phyloP scores from a whole-genome alignment of 2,888 invertebrate species.

The Microctonus aethiopoides region DNA sequence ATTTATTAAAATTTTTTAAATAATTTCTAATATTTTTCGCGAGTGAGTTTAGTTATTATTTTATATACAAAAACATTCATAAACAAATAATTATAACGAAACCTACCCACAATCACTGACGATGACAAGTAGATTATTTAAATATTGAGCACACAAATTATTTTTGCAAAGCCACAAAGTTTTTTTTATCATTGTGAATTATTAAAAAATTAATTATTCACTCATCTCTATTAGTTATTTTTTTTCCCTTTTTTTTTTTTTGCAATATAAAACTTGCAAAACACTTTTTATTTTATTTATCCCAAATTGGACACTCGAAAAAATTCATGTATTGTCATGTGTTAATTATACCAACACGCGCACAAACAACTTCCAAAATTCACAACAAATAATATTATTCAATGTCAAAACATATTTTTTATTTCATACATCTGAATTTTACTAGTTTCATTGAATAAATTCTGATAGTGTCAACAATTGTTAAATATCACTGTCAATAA shows the following conservation, averaged over 20 bases:
- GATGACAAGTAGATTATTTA: background rate
- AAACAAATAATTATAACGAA: background rate
- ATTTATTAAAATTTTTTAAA: background rate
- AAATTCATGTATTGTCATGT: background rate
- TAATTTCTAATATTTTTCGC: background rate
- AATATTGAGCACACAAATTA: background rate
- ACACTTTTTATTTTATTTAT: background rate
- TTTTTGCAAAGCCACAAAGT: background rate
- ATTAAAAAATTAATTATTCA: background rate
- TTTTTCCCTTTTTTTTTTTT: background rate
- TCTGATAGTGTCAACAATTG: background rate
- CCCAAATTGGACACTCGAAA: background rate
- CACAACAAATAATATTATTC: background rate
- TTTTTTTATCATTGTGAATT: background rate
- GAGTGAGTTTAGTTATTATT: background rate
- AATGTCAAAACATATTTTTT: background rate
- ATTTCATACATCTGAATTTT: background rate
- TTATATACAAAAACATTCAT: background rate
- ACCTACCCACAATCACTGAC: background rate
- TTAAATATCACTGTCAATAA: background rate
- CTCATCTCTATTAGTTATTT: background rate
- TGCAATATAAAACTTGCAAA: no score
- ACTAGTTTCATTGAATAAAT: background rate
- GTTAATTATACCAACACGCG: background rate
- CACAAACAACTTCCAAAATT: background rate